Conservation (phyloP, 2,113 vertebrate species). For the Typhlomys cinereus region DNA sequence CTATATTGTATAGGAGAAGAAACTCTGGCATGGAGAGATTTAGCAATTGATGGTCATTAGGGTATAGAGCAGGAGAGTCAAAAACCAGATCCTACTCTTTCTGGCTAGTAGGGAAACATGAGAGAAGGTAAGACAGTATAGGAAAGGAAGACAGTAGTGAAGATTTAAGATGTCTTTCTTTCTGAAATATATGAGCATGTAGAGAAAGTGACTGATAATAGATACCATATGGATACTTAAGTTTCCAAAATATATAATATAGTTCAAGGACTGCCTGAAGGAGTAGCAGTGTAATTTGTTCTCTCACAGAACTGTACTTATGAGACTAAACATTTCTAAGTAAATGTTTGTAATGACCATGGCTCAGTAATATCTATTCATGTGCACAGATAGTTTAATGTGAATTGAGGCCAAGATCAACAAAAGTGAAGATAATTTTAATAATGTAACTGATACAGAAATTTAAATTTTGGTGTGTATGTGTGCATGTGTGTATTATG, state of each 20-base stretch:
- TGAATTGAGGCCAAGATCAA: not conserved
- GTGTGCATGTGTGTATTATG: too few species aligned
- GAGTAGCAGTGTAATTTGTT: not conserved
- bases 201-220: not conserved
- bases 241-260: not conserved
- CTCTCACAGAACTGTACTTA: not conserved
- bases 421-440: not conserved
- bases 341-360: not conserved
- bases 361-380: not conserved
- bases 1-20: not conserved
- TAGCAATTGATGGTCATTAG: not conserved
- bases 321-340: not conserved
- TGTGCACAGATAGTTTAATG: not conserved
- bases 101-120: not conserved
- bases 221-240: not conserved
- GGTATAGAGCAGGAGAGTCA: not conserved
- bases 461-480: too few species aligned
- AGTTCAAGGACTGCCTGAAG: not conserved
- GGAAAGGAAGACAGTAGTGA: not conserved
- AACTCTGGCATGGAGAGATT: not conserved
- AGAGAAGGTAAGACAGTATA: not conserved
- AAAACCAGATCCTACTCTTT: not conserved
- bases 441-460: not conserved
- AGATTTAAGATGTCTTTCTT: not conserved
- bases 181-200: not conserved